Conservation (phyloP, 1,140 invertebrate species). For the Mylabris phalerata region DNA sequence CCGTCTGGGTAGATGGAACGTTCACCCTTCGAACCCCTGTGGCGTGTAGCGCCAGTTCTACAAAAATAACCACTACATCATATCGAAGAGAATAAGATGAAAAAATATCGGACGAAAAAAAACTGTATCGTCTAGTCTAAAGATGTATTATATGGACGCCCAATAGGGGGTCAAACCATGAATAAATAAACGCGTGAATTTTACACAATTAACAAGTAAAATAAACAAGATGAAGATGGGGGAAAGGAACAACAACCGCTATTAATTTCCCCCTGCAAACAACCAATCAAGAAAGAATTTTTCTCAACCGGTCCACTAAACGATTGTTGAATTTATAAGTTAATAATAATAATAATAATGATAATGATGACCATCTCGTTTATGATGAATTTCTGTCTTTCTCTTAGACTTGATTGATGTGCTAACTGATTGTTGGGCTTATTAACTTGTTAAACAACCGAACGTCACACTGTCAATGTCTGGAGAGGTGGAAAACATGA, state of each 20-base stretch:
- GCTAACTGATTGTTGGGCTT: constrained; percentile 39
- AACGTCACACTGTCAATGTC: constrained; percentile 5
- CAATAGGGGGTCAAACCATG: constrained; percentile 38
- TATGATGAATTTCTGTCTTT: not conserved
- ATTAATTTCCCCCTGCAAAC: constrained; percentile 39
- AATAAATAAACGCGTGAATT: constrained; percentile 44
- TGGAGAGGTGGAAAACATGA: no score
- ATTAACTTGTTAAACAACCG: constrained; percentile 41
- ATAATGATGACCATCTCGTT: not conserved
- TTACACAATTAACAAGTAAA: constrained; percentile 44
- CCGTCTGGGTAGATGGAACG: no score
- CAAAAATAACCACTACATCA: no score
- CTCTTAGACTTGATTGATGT: constrained; percentile 35
- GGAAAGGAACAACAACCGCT: constrained; percentile 31
- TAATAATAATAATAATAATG: no score
- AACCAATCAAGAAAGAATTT: constrained; percentile 40
- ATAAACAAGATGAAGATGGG: constrained; percentile 26
- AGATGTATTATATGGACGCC: constrained; percentile 39
- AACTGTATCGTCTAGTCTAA: not conserved
- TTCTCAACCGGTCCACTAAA: constrained; percentile 24
- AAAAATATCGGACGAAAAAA: no score
- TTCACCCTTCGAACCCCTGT: no score
- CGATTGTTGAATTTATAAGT: not conserved
- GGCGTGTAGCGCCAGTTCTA: no score
- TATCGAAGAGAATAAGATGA: no score